These are phyloP conservation scores for Colletes gigas DNA, from an alignment of 1,140 invertebrate species.

Conservation along the genomic window DNA sequence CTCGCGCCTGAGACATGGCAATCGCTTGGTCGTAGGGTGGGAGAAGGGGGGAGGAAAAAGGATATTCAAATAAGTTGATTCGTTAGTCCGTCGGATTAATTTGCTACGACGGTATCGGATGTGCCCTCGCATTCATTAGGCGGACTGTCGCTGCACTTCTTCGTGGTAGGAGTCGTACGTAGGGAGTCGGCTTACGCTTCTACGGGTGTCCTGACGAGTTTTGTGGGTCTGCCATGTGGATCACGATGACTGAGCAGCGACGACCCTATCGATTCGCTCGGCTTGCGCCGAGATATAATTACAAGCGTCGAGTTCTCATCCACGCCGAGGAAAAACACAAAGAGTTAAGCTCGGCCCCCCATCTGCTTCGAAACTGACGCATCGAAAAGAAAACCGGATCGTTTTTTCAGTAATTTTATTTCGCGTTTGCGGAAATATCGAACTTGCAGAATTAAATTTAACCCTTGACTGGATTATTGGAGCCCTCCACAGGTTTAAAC, in stretches of 20 bases:
- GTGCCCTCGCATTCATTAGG: conserved; percentile 65
- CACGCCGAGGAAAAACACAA: background rate
- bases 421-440: too few species aligned
- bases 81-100: conserved; percentile 68
- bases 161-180: conserved; percentile 4
- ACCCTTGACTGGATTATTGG: too few species aligned
- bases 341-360: too few species aligned
- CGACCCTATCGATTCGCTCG: conserved; percentile 8
- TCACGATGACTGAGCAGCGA: conserved; percentile 17
- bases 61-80: conserved; percentile 70
- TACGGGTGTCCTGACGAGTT: conserved; percentile 41
- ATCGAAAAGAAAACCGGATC: too few species aligned
- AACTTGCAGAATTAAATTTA: too few species aligned
- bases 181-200: conserved; percentile 9
- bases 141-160: conserved; percentile 49
- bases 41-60: background rate
- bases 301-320: background rate
- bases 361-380: too few species aligned
- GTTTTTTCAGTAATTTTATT: too few species aligned
- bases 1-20: background rate
- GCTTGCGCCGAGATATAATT: conserved; percentile 7
- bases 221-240: conserved; percentile 21
- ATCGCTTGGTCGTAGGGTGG: background rate
- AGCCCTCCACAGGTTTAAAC: too few species aligned
- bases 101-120: conserved; percentile 66